Percentiles rank a stretch among this genome's conserved stretches.
Conservation (phyloP, 2,888 invertebrate genomes). For the Drosophila anomalata region DNA sequence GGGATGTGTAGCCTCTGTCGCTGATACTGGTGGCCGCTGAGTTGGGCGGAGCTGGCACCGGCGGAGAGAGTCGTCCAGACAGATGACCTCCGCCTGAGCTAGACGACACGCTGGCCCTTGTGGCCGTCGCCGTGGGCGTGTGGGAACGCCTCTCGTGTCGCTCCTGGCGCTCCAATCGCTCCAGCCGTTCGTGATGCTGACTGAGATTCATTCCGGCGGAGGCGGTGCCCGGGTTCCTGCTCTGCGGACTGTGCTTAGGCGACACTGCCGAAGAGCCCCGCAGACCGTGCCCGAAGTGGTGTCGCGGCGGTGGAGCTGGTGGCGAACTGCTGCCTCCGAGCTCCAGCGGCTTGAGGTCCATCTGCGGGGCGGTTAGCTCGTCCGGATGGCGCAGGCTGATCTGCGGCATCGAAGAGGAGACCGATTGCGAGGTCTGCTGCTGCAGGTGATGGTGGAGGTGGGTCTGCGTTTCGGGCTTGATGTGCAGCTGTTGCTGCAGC, state of each 20-base stretch:
- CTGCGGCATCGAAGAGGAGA: constrained; percentile 60
- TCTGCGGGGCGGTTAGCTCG: constrained; percentile 75
- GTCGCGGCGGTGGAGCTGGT: constrained; percentile 60
- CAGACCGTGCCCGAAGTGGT: constrained; percentile 64
- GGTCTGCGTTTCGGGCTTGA: constrained; percentile 81
- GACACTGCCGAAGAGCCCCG: constrained; percentile 52
- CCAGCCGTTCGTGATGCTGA: constrained; percentile 66
- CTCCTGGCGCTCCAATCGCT: constrained; percentile 31
- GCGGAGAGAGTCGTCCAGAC: constrained; percentile 57
- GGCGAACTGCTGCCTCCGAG: constrained; percentile 55
- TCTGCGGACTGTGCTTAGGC: constrained; percentile 74
- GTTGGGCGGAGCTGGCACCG: constrained; percentile 46
- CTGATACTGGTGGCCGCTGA: constrained; percentile 55
- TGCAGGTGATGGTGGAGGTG: constrained; percentile 78
- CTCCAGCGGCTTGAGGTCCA: constrained; percentile 74
- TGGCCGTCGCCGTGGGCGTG: constrained; percentile 72
- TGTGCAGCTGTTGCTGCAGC: constrained; percentile 80
- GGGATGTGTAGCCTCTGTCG: constrained; percentile 81
- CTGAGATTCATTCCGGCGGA: constrained; percentile 74
- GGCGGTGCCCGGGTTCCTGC: constrained; percentile 22
- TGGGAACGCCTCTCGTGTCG: constrained; percentile 57
- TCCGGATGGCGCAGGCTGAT: constrained; percentile 75
- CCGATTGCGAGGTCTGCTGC: constrained; percentile 32
- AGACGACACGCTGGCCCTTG: constrained; percentile 44
- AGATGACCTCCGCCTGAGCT: constrained; percentile 41